Evolutionary conservation across 2,888 invertebrate species (phyloP).

Genomic region (Muschampia plurimacula): DNA sequence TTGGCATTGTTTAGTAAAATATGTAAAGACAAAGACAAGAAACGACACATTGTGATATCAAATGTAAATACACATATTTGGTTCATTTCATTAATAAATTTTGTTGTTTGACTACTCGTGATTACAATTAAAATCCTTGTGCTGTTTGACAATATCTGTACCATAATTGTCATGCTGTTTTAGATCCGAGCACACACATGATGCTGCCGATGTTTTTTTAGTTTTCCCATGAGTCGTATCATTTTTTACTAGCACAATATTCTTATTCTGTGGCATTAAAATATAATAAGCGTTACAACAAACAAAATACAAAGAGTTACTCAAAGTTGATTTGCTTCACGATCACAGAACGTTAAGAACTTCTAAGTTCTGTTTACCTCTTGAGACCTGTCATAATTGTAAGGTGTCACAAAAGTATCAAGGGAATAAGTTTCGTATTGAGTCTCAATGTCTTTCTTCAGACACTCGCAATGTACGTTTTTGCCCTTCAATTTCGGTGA

Average conservation of each 20-base stretch:
- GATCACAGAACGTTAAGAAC: background rate
- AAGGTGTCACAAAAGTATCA: slow-evolving; percentile 20
- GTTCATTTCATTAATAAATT: background rate
- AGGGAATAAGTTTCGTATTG: slow-evolving; percentile 33
- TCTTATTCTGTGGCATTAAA: background rate
- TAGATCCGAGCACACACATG: background rate
- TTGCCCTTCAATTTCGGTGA: slow-evolving; percentile 9
- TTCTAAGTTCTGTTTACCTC: slow-evolving; percentile 1
- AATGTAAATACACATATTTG: too few relatives aligned
- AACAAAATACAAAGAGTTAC: background rate
- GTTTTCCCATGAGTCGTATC: background rate
- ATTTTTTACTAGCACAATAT: background rate
- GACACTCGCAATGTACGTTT: slow-evolving; percentile 30
- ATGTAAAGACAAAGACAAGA: too few relatives aligned
- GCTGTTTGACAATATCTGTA: background rate
- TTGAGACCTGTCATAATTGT: slow-evolving; percentile 1
- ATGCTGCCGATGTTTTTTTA: background rate
- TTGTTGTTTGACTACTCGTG: background rate
- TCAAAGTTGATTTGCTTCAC: background rate
- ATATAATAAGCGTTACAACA: background rate
- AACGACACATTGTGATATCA: too few relatives aligned
- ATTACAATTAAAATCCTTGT: background rate
- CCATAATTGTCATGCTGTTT: background rate
- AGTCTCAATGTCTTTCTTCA: slow-evolving; percentile 32
- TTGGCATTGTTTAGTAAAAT: too few relatives aligned